Evolutionary conservation across 2,113 vertebrate species (phyloP), one percentile per base, ranked within the genome.

Genomic region (Rhagologus leucostigma): DNA sequence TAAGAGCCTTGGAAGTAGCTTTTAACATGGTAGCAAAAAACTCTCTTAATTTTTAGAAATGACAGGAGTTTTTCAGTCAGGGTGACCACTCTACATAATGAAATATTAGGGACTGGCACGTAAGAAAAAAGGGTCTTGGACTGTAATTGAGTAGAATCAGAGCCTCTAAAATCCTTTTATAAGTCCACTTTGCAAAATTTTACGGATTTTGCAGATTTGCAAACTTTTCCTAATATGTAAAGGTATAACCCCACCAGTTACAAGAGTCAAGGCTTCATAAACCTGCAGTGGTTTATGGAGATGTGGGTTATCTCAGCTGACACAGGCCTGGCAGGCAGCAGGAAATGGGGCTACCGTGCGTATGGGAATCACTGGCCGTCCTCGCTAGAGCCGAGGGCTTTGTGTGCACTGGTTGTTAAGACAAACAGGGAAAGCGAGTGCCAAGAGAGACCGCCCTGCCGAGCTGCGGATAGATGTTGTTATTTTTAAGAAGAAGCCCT

Each of bases 401-500:
- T 97, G 94, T 98, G 94, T 97, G 97, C 49, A 30, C 95, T 42
- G 87, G 97, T 98, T 98, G 97, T 98, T 96, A 98, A 98, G 98
- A 98, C 98, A 99, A 99, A 99, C 98, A 98, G 94, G 98, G 97
- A 98, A 96, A 95, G 95, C 93, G 77, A 97, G 96, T 97, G 89
- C 98, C 97, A 98, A 96, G 96, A 98, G 96, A 98, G 96, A 96
- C 77, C 52, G 97, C 97, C 98, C 98, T 90, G 90, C 97, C 57
- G 98, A 98, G 97, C 91, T 82, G 80, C 42, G 84, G 98, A 98
- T 97, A 98, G 98, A 99, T 98, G 98, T 99, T 99, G 97, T 99
- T 99, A 98, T 99, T 99, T 98, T 99, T 98, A 98, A 98, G 97
- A 98, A 98, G 97, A 82, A 98, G 96, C 97, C 97, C 98, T 99